These are phyloP conservation scores for Phyllostomus hastatus DNA, from an alignment of 2,113 vertebrate genomes.

Conservation along the genomic window DNA sequence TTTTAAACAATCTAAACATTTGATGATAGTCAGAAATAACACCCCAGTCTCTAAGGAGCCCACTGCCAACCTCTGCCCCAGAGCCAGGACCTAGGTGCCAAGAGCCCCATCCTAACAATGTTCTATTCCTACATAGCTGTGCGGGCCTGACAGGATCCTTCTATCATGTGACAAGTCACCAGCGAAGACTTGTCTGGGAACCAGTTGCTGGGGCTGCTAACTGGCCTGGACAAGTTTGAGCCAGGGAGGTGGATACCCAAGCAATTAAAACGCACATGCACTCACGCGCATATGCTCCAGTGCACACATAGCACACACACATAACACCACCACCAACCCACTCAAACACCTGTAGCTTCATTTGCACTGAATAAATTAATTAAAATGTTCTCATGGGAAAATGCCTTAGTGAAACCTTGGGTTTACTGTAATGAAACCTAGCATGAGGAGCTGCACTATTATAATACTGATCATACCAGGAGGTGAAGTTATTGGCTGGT, in stretches of 20 bases:
- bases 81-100: slow-evolving; percentile 23
- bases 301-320: background rate
- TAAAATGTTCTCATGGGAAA: slow-evolving; percentile 74
- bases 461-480: background rate
- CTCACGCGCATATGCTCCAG: background rate
- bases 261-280: slow-evolving; percentile 44
- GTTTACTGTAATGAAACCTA: slow-evolving; percentile 66
- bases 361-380: slow-evolving; percentile 74
- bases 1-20: background rate
- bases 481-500: slow-evolving; percentile 12
- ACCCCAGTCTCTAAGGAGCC: background rate
- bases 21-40: slow-evolving; percentile 24
- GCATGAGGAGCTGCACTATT: background rate
- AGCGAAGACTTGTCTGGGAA: slow-evolving; percentile 45
- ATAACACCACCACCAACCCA: slow-evolving; percentile 3
- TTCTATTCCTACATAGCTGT: background rate
- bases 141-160: background rate
- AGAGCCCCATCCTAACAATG: slow-evolving; percentile 17
- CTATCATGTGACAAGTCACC: background rate
- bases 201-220: background rate
- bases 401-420: slow-evolving; percentile 42
- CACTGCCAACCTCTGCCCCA: background rate
- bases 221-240: slow-evolving; percentile 51
- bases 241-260: slow-evolving; percentile 18
- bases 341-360: slow-evolving; percentile 64